Base-by-base conservation (phyloP, 2,888 invertebrate genomes). In the Tetragnatha montana region DNA sequence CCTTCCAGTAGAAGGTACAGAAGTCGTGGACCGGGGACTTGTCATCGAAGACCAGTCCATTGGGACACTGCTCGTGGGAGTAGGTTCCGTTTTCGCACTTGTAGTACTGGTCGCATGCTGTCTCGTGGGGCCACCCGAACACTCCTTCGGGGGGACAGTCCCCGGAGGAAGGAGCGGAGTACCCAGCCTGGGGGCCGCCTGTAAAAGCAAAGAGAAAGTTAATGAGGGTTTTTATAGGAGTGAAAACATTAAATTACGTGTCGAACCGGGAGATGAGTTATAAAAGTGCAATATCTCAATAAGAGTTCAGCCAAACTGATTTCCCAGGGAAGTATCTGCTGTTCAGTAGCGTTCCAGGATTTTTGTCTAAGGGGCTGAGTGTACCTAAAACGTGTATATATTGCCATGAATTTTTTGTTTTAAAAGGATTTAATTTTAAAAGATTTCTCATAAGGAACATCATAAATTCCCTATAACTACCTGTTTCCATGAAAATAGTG, bases 1-100 rank as follows among this genome's bases (percentile, higher is more conserved):
- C 97, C 14, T 96, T 97, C 98, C 98, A 98, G 94, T 97, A 95
- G 94, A 98, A 98, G 94, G 97, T 97, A 95, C 98, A 98, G 94
- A 98, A 97, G 93, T 98, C 96, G 94, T 98, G 96, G 0, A 97
- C 96, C 22, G 96, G 96, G 17, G 49, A 50, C 93, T 97, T 97
- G 88, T 98, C 98, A 95, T 97, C 97, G 93, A 97, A 98, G 73
- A 98, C 95, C 51, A 98, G 95, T 6, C 98, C 98, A 93, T 98
- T 98, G 93, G 97, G 98, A 93, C 98, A 98, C 50, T 96, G 96
- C 93, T 98, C 98, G 92, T 97, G 95, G 1, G 97, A 97, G 93
- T 98, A 94, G 1, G 97, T 97, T 75, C 98, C 98, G 93, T 98
- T 98, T 91, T 96, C 96, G 94, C 98, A 98, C 70, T 97, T 95